Base-by-base conservation (phyloP, 2,113 vertebrate species). In the Alethe castanea region DNA sequence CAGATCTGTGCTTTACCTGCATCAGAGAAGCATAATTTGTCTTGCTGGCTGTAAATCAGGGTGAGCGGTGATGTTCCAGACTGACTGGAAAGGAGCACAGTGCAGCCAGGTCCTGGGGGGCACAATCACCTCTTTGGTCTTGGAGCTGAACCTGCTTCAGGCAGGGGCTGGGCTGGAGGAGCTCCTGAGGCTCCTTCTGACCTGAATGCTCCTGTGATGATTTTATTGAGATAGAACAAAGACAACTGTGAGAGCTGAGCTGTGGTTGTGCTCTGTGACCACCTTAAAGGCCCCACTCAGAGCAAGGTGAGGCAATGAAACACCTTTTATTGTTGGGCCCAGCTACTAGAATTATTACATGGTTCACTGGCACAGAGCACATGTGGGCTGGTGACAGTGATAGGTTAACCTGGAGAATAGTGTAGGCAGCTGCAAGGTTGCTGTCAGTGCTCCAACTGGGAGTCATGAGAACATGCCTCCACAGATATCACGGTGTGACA, bases 1-100 rank as follows among this genome's bases (percentile, higher is more conserved):
- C 40, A 86, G 90, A 71, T 80, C 84, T 96, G 73, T 94, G 53
- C 65, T 90, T 96, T 72, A 93, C 52, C 62, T 60, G 88, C 42
- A 83, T 82, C 64, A 73, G 14, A 92, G 83, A 57, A 69, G 50
- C 38, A 48, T 59, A 61, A 66, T 91, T 95, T 95, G 35, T 81
- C 65, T 91, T 92, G 19, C 25, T 96, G 95, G 36, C 64, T 87
- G 61, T 96, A 87, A 33, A 8, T 64, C 47, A 59, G 48, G 56
- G 23, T 40, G 44, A 94, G 66, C 18, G 81, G 54, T 50, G 69
- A n/a, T 42, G 5, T 57, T 88, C 66, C 71, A 81, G 79, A 45
- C 64, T 48, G 40, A 28, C 13, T 64, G 57, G 36, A 42, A 78
- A 19, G 50, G 36, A 47, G 29, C 33, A 12, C 22, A 25, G 45